Conservation (phyloP, 2,113 vertebrate genomes). For the Stomatorhinus ivindoensis region DNA sequence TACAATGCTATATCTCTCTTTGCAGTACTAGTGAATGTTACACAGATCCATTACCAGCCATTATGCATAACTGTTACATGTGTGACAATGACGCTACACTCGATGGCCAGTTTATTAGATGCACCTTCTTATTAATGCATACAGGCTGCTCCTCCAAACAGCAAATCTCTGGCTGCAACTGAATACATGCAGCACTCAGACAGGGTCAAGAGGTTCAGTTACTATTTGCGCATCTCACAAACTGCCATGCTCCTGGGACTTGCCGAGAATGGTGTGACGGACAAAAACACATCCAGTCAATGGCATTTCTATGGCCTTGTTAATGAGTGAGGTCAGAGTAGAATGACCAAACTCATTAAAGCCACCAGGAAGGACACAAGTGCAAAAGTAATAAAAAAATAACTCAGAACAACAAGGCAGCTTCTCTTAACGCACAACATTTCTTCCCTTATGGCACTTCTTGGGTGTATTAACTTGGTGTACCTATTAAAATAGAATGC, state of each 20-base stretch:
- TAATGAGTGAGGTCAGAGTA: not conserved
- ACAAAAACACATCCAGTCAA: not conserved
- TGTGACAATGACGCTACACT: not conserved
- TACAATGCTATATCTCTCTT: not conserved
- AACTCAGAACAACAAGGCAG: not conserved
- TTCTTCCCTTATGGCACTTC: not conserved
- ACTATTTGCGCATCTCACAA: not conserved
- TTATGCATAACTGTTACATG: not conserved
- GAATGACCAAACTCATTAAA: not conserved
- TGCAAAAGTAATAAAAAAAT: not conserved
- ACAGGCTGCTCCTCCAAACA: not conserved
- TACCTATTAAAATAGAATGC: not conserved
- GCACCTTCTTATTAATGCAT: not conserved
- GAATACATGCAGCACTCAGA: not conserved
- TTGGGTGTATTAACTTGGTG: not conserved
- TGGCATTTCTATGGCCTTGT: not conserved
- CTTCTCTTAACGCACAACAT: not conserved
- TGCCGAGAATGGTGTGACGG: not conserved
- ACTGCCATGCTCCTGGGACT: not conserved
- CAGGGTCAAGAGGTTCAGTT: not conserved
- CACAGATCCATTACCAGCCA: not conserved
- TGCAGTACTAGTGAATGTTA: not conserved
- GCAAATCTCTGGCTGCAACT: not conserved
- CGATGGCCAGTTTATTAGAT: not conserved
- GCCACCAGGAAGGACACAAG: not conserved